These are phyloP conservation scores for Propithecus perrieri DNA, from an alignment of 2,797 vertebrate genomes.

Conservation along the genomic window DNA sequence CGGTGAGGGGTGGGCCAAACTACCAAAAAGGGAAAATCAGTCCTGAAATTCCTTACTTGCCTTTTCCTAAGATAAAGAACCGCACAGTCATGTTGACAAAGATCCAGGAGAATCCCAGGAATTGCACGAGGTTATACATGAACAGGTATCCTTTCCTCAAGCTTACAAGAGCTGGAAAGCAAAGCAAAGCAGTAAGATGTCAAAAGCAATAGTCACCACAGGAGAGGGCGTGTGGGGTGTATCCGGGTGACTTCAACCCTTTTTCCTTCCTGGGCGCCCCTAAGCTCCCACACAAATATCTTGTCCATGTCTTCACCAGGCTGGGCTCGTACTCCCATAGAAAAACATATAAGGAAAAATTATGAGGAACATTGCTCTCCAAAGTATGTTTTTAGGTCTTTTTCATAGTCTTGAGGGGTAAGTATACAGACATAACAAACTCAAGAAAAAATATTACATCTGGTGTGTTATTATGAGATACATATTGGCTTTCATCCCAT, in stretches of 20 bases:
- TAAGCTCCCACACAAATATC: neutral
- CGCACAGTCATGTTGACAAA: slow-evolving; percentile 97
- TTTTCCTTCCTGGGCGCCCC: neutral
- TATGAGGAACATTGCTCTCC: neutral
- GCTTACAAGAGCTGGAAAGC: slow-evolving; percentile 86
- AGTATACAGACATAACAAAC: neutral
- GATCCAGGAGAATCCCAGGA: slow-evolving; percentile 98
- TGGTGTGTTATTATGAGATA: neutral
- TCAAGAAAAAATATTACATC: neutral
- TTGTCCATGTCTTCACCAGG: neutral
- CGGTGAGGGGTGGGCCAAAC: neutral
- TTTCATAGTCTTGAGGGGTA: neutral
- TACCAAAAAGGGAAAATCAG: neutral
- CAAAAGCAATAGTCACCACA: neutral
- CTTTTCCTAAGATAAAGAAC: slow-evolving; percentile 94
- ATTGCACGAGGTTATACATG: slow-evolving; percentile 97
- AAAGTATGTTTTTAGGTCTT: neutral
- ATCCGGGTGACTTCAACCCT: neutral
- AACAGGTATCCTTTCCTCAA: slow-evolving; percentile 93
- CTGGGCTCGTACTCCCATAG: neutral
- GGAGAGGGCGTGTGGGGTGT: neutral
- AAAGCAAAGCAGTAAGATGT: slow-evolving; percentile 23
- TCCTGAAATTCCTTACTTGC: slow-evolving; percentile 82
- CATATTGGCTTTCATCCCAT: neutral
- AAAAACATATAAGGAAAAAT: neutral